Base-by-base conservation (phyloP, 2,888 invertebrate species). In the Pollenia labialis region DNA sequence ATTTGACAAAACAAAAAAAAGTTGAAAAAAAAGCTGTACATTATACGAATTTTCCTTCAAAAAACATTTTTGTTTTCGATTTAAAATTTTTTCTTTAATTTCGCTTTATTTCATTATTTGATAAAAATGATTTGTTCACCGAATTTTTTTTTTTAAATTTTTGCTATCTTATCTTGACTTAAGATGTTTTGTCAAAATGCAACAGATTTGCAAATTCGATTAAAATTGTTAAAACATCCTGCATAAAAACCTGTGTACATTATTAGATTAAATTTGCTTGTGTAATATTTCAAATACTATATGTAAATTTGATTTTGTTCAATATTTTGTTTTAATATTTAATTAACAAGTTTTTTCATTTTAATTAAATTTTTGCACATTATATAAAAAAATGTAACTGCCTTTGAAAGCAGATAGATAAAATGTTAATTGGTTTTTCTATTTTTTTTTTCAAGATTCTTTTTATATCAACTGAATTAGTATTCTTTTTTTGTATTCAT, bases 331-430 rank as follows among this genome's bases (percentile, higher is more conserved):
- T 66, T 32, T 48, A 14, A 40, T 66, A 77, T 42, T 44, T 76
- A 58, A 48, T 48, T 56, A 68, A 68, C 66, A 77, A 58, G 32
- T 42, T 18, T 52, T 7, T 50, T 4, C 4, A 54, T 46, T 66
- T 52, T 12, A 6, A 42, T 58, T n/a, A 9, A 32, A 16, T 16
- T 54, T 62, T 44, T 62, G 18, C 12, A 18, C 12, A 0, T 62
- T 71, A 52, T 75, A 60, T 68, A 68, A 68, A 66, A 60, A 75
- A 68, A 68, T 42, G 14, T 48, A 56, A 44, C 62, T 16, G 68
- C 74, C 23, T 54, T 62, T 52, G 16, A 40, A 64, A 18, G 72
- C 72, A 66, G 52, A 23, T 32, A 10, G 32, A 44, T 54, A 74
- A 54, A 56, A 58, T 79, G 64, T 84, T 66, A 60, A 66, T 71